These are phyloP conservation scores for Geotrupes spiniger DNA, from an alignment of 2,888 invertebrate species.

Conservation along the genomic window DNA sequence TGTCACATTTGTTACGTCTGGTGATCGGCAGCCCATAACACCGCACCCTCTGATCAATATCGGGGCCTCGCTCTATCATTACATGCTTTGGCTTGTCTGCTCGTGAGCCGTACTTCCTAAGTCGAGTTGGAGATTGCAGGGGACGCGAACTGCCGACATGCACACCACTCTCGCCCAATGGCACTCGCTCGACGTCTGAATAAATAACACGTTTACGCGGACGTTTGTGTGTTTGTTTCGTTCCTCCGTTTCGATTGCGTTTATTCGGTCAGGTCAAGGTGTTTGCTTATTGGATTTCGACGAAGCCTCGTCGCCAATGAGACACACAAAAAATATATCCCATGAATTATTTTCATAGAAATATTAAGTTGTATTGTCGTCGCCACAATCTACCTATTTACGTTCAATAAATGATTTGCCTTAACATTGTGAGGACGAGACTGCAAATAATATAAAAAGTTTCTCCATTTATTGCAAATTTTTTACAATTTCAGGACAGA, in stretches of 20 bases:
- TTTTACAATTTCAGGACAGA: no score
- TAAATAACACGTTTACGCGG: slow-evolving; percentile 24
- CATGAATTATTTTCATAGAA: no score
- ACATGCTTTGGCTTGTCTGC: slow-evolving; percentile 26
- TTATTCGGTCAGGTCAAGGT: no score
- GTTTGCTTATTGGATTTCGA: no score
- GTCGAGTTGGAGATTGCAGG: slow-evolving; percentile 2
- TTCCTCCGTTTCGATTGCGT: slow-evolving; percentile 2
- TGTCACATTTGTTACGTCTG: slow-evolving; percentile 41
- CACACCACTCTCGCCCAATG: neutral
- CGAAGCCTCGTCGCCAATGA: no score
- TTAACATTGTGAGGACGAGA: no score
- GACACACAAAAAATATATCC: no score
- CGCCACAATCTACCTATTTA: no score
- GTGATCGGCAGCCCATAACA: slow-evolving; percentile 36
- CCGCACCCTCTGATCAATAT: slow-evolving; percentile 36
- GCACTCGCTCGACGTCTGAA: slow-evolving; percentile 12
- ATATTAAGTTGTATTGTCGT: no score
- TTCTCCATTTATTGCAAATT: no score
- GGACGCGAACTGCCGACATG: neutral
- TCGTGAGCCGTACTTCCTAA: slow-evolving; percentile 19
- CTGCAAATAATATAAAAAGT: no score
- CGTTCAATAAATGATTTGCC: no score
- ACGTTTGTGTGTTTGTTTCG: slow-evolving; percentile 19
- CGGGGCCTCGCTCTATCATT: slow-evolving; percentile 30